Base-by-base conservation (phyloP, 2,888 invertebrate genomes). In the Deilephila elpenor region DNA sequence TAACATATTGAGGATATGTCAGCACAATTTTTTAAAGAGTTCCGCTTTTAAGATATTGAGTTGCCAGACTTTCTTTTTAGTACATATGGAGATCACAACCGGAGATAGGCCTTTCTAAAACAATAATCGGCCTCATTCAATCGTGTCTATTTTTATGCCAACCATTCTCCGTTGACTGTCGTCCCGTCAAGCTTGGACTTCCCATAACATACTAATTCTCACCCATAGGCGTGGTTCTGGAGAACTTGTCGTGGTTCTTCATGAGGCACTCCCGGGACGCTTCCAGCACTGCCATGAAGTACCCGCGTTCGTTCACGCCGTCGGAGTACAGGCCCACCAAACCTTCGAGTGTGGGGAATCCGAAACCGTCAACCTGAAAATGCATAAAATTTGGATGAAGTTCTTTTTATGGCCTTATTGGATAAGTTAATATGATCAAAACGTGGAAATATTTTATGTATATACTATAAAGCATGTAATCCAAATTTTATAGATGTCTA, bases 281-380 rank as follows among this genome's bases (percentile, higher is more conserved):
- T 77, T 97, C 96, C 5, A 97, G 91, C 4, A 97, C 97, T 0
- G 97, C 97, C 95, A 96, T 95, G 92, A 97, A 96, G 91, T 97
- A 97, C 17, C 96, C 96, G 75, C 96, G 96, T 83, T 97, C 97
- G 82, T 96, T 96, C n/a, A 97, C 96, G n/a, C 97, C 97, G 83
- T 97, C 97, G 4, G 97, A 96, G 90, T 97, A 97, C 78, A 97
- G 94, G 20, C 96, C 94, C 71, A 97, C 96, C 76, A 97, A 89
- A 0, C 97, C 97, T 80, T 97, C 96, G 14, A 96, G 92, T 0
- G 97, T 97, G 7, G 97, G 97, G 94, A 97, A 97, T 3, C 97
- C 97, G 82, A 95, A 95, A 75, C 96, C 95, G 86, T 97, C 97
- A 75, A 97, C 96, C 96, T 96, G 88, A 37, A 89, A 84, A 76